A percentile compares a stretch with the other conserved stretches of the same genome.
These are phyloP conservation scores for Tetranychus urticae DNA, from an alignment of 1,140 invertebrate species.

Conservation along the genomic window DNA sequence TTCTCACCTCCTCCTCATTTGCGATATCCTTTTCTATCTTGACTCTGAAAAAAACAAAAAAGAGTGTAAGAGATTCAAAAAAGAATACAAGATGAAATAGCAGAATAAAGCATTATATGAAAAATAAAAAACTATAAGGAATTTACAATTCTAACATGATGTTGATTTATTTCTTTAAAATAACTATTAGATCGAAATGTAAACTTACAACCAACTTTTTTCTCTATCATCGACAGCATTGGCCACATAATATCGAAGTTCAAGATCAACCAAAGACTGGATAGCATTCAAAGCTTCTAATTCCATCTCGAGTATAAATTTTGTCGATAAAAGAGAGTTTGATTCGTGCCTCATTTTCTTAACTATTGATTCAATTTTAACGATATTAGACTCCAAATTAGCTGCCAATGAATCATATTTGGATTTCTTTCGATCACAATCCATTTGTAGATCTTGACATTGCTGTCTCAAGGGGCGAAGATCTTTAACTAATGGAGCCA, in stretches of 20 bases:
- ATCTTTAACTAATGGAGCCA: conserved; percentile 38
- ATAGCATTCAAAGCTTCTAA: neutral
- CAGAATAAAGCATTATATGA: neutral
- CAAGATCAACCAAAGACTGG: neutral
- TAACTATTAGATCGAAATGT: too few species aligned
- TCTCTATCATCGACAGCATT: neutral
- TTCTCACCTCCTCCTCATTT: neutral
- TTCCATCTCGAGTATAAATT: neutral
- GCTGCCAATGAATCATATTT: conserved; percentile 30
- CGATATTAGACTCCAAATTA: conserved; percentile 28
- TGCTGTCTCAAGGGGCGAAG: conserved; percentile 30
- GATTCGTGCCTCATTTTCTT: neutral
- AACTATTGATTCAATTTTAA: conserved; percentile 29
- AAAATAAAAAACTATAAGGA: neutral
- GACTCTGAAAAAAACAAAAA: neutral
- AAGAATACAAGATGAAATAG: too few species aligned
- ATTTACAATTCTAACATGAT: neutral
- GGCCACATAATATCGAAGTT: neutral
- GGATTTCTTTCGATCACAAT: conserved; percentile 32
- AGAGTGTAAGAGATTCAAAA: too few species aligned
- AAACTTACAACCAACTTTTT: neutral
- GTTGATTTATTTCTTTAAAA: neutral
- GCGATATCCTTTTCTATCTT: neutral
- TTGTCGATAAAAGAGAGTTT: neutral
- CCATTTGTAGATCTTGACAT: conserved; percentile 27